Conservation (phyloP, 2,888 invertebrate genomes). For the Tortrix viridana region DNA sequence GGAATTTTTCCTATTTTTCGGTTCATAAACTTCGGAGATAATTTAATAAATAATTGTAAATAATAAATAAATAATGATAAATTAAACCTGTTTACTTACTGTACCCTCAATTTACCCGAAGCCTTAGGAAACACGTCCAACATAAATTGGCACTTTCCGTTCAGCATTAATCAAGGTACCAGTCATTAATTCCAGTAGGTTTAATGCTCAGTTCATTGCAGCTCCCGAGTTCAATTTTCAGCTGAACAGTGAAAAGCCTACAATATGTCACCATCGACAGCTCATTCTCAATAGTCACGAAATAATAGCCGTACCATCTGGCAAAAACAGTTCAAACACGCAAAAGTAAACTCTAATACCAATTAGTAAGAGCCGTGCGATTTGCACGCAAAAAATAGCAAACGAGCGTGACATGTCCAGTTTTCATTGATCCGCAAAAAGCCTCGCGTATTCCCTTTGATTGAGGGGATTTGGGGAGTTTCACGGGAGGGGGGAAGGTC, state of each 20-base stretch:
- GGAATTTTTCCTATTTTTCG: no score
- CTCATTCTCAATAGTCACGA: constrained; percentile 74
- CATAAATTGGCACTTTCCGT: not conserved
- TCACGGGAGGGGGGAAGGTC: constrained; percentile 46
- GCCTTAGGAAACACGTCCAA: not conserved
- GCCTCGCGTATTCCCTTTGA: constrained; percentile 8
- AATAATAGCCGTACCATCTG: constrained; percentile 59
- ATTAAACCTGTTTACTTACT: no score
- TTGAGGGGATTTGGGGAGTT: constrained; percentile 13
- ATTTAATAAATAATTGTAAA: no score
- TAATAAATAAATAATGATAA: no score
- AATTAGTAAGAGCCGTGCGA: constrained; percentile 37
- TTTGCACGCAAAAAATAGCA: constrained; percentile 48
- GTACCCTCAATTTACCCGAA: no score
- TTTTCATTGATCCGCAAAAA: constrained; percentile 49
- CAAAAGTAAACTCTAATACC: constrained; percentile 48
- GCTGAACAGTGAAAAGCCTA: constrained; percentile 71
- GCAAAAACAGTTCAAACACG: constrained; percentile 14
- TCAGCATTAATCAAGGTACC: constrained; percentile 1
- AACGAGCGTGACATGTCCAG: constrained; percentile 52
- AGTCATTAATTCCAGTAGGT: constrained; percentile 28
- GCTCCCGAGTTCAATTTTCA: constrained; percentile 57
- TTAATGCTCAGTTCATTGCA: constrained; percentile 46
- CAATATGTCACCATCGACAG: constrained; percentile 78
- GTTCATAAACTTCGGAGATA: no score